Conservation (phyloP, 2,797 vertebrate genomes). For the Ptychobarbus kaznakovi region DNA sequence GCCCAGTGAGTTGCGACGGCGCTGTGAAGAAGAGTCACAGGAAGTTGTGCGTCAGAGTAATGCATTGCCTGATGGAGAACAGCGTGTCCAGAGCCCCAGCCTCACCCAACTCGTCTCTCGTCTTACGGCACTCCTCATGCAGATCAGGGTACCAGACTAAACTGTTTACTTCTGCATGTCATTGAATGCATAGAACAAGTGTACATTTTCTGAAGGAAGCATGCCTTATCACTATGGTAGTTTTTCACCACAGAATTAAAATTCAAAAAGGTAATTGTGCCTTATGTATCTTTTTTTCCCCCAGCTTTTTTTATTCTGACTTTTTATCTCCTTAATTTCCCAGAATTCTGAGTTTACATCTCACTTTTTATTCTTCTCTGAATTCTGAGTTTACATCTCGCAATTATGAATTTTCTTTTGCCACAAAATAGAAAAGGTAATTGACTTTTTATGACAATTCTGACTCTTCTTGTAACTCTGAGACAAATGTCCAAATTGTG, state of each 20-base stretch:
- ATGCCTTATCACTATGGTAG: neutral
- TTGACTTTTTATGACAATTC: neutral
- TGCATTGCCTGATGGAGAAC: conserved; percentile 81
- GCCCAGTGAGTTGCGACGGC: conserved; percentile 89
- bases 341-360: neutral
- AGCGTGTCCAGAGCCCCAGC: conserved; percentile 83
- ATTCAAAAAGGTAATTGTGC: neutral
- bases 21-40: conserved; percentile 94
- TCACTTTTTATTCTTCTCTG: neutral
- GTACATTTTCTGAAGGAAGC: neutral
- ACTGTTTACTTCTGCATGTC: neutral
- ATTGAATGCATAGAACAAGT: neutral
- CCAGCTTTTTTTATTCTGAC: neutral
- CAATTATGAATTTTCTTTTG: neutral
- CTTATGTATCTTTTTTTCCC: neutral
- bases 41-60: conserved; percentile 89
- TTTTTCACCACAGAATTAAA: neutral
- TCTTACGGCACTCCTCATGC: conserved; percentile 93
- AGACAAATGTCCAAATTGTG: neutral
- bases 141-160: conserved; percentile 89
- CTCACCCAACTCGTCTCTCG: conserved; percentile 92
- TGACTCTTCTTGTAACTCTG: neutral
- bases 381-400: neutral
- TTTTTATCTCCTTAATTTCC: no score
- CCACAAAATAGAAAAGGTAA: neutral